These are phyloP conservation scores for Sturmia bella DNA, from an alignment of 2,888 invertebrate species.

Conservation along the genomic window DNA sequence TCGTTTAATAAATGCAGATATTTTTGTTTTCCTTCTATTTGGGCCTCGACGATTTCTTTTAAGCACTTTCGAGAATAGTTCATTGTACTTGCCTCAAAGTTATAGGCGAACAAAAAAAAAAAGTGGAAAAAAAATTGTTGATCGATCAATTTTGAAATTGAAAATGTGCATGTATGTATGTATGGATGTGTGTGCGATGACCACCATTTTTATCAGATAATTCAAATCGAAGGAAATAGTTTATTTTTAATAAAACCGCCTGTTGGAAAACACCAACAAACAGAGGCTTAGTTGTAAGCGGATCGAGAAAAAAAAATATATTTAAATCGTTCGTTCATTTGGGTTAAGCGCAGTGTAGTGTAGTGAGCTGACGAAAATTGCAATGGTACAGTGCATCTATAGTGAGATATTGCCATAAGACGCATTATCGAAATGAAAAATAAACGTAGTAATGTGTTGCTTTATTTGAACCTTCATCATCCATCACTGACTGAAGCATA, in stretches of 20 bases:
- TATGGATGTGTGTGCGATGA: constrained; percentile 17
- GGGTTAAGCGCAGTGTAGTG: no score
- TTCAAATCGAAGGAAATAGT: constrained; percentile 32
- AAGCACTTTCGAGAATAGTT: background rate
- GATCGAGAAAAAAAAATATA: background rate
- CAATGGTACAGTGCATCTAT: no score
- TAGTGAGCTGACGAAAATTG: no score
- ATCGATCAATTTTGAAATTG: constrained; percentile 39
- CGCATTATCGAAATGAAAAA: no score
- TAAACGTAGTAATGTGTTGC: no score
- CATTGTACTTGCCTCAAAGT: constrained; percentile 18
- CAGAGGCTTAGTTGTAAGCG: background rate
- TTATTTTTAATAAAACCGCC: constrained; percentile 13
- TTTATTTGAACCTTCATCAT: no score
- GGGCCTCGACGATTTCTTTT: background rate
- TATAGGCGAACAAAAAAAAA: background rate
- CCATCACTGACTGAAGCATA: no score
- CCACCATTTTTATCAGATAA: constrained; percentile 40
- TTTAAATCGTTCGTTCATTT: no score
- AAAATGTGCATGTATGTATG: constrained; percentile 1
- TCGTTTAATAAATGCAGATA: constrained; percentile 56
- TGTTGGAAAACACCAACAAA: background rate
- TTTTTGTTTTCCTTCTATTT: background rate
- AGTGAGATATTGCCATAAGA: no score
- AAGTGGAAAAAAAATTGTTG: constrained; percentile 15